phyloP scores from a whole-genome alignment of 2,797 vertebrate species.

The Eremophila alpestris region DNA sequence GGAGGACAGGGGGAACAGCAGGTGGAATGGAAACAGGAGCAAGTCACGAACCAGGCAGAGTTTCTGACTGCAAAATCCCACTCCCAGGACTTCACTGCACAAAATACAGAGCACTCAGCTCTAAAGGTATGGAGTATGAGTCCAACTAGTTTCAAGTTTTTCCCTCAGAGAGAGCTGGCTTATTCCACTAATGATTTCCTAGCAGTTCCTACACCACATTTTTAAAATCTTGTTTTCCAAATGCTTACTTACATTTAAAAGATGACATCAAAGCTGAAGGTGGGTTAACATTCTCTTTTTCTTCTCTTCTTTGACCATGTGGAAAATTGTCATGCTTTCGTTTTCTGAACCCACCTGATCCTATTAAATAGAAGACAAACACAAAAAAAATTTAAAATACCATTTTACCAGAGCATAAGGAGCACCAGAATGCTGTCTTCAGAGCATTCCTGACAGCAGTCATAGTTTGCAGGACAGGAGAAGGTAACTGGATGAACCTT shows the following conservation, averaged over 20 bases:
- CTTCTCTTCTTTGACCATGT: constrained; percentile 74
- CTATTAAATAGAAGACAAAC: constrained; percentile 37
- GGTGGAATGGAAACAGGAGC: not conserved
- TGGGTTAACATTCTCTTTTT: constrained; percentile 66
- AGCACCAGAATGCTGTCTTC: not conserved
- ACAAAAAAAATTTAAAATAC: not conserved
- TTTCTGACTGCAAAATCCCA: not conserved
- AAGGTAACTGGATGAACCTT: not conserved
- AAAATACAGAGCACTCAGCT: not conserved
- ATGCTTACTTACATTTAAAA: constrained; percentile 84
- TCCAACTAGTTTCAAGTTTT: not conserved
- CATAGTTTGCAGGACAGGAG: not conserved
- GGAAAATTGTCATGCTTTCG: constrained; percentile 80
- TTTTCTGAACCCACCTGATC: constrained; percentile 81
- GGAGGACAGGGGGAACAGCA: not conserved
- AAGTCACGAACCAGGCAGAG: not conserved
- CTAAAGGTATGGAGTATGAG: not conserved
- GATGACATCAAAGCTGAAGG: constrained; percentile 82
- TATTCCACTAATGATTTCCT: not conserved
- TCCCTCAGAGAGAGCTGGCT: not conserved
- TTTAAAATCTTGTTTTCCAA: not conserved
- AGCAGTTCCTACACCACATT: not conserved
- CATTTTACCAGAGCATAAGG: not conserved
- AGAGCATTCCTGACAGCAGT: not conserved
- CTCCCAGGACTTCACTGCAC: not conserved